These are phyloP conservation scores for Falcunculus frontatus DNA, from an alignment of 2,113 vertebrate species.

Conservation along the genomic window DNA sequence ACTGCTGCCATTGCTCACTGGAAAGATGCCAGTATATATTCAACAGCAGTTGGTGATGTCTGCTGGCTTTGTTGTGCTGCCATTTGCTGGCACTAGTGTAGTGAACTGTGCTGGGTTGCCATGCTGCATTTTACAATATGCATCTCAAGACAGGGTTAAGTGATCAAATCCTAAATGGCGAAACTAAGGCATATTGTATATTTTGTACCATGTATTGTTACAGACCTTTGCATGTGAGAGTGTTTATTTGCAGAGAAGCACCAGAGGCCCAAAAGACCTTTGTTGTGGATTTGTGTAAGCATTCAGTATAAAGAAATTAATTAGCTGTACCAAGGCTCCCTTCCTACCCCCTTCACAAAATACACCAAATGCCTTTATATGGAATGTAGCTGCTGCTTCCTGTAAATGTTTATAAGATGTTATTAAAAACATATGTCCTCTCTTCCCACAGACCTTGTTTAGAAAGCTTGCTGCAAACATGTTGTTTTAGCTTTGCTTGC, in stretches of 20 bases:
- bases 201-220: background rate
- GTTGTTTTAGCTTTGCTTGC: conserved; percentile 32
- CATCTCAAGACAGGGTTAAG: background rate
- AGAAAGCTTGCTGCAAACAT: background rate
- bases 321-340: background rate
- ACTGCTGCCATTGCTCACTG: background rate
- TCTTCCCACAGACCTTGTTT: conserved; percentile 49
- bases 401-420: conserved; percentile 60
- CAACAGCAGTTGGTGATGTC: background rate
- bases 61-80: background rate
- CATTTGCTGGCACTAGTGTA: background rate
- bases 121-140: background rate
- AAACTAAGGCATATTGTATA: background rate
- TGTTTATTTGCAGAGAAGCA: background rate
- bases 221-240: background rate
- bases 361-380: conserved; percentile 56
- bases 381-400: conserved; percentile 48
- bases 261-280: background rate
- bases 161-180: background rate
- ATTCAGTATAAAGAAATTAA: conserved; percentile 3
- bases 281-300: conserved; percentile 10
- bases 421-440: conserved; percentile 58
- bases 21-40: background rate
- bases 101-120: background rate
- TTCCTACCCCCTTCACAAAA: conserved; percentile 19